phyloP scores from a whole-genome alignment of 2,113 vertebrate species.

The Elachura formosa region DNA sequence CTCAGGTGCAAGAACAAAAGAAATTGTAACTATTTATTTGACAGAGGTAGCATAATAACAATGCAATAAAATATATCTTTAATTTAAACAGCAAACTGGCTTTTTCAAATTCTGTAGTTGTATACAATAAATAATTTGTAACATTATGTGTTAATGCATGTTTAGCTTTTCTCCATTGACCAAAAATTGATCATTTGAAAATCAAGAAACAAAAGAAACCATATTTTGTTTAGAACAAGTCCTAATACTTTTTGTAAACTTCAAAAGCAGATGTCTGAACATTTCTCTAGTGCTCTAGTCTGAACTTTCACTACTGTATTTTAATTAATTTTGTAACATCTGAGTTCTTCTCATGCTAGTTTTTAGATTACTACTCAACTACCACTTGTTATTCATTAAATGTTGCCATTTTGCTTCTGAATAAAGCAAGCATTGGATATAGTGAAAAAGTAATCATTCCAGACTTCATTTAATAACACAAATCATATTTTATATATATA shows the following conservation, averaged over 20 bases:
- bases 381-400: conserved; percentile 17
- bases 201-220: not conserved
- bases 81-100: not conserved
- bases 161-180: not conserved
- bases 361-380: not conserved
- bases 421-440: conserved; percentile 18
- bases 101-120: not conserved
- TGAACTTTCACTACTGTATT: not conserved
- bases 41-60: not conserved
- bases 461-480: conserved; percentile 25
- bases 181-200: not conserved
- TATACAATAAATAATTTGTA: not conserved
- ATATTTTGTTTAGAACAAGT: not conserved
- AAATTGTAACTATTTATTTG: not conserved
- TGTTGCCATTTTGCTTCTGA: conserved; percentile 8
- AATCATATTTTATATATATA: no score
- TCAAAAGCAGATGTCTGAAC: not conserved
- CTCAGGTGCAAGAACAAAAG: not conserved
- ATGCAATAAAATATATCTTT: not conserved
- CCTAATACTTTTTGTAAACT: not conserved
- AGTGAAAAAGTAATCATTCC: not conserved
- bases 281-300: not conserved
- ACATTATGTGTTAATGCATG: not conserved
- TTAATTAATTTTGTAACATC: not conserved
- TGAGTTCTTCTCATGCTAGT: not conserved